Evolutionary conservation across 2,888 invertebrate species (phyloP).

Genomic region (Apamea anceps): DNA sequence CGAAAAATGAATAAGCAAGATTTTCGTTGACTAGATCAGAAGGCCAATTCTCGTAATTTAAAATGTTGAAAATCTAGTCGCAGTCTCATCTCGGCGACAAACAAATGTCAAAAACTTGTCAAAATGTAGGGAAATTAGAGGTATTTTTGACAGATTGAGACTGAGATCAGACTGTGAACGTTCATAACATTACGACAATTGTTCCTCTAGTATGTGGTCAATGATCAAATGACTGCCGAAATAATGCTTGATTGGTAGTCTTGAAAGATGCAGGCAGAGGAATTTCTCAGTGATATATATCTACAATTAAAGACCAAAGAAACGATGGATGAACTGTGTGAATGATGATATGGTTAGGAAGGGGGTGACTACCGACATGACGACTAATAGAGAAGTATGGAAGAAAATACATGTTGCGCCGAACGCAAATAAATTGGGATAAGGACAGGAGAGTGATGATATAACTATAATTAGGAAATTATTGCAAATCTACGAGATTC

Average conservation of each 20-base stretch:
- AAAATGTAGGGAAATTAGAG: no score
- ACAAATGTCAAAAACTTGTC: no score
- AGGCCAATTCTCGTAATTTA: no score
- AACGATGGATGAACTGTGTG: neutral
- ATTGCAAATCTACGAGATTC: neutral
- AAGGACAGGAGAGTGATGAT: neutral
- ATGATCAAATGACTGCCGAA: neutral
- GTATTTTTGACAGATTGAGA: no score
- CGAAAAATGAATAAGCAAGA: neutral
- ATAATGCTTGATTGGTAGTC: neutral
- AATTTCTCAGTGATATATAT: neutral
- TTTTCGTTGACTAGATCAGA: neutral
- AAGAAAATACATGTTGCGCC: neutral
- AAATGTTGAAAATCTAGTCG: no score
- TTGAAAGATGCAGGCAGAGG: neutral
- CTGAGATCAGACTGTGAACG: no score
- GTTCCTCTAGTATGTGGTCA: neutral
- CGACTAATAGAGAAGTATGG: neutral
- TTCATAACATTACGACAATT: no score
- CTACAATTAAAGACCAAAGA: neutral
- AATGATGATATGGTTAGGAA: neutral
- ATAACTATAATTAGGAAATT: neutral
- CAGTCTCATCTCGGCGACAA: no score
- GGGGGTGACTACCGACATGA: neutral
- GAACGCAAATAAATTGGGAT: neutral